A percentile compares a stretch with the other conserved stretches of the same genome.
Conservation (phyloP, 2,113 vertebrate genomes). For the Diadophis punctatus region DNA sequence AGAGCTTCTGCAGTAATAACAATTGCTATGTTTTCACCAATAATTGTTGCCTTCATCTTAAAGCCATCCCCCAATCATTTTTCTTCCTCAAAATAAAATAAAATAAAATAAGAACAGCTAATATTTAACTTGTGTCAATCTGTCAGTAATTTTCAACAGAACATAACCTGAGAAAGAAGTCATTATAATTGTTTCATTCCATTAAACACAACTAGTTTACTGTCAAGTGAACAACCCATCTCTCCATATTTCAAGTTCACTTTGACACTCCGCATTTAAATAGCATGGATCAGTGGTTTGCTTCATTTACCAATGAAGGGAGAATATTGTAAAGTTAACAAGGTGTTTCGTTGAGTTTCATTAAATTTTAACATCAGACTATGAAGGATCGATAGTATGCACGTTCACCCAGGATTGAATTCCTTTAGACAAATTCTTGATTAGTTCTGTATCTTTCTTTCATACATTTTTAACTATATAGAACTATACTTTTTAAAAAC, state of each 20-base stretch:
- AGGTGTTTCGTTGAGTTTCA: slow-evolving; percentile 73
- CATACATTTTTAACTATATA: background rate
- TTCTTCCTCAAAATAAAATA: slow-evolving; percentile 45
- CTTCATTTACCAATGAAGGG: slow-evolving; percentile 76
- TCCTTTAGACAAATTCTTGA: background rate
- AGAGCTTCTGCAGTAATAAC: background rate
- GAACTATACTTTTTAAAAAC: background rate
- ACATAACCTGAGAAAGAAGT: slow-evolving; percentile 77
- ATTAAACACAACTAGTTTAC: slow-evolving; percentile 79
- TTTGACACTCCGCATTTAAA: slow-evolving; percentile 74
- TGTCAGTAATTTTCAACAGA: slow-evolving; percentile 73
- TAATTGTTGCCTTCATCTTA: background rate
- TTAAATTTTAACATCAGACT: slow-evolving; percentile 59
- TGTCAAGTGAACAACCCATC: slow-evolving; percentile 72
- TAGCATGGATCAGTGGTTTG: slow-evolving; percentile 70
- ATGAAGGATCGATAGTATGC: slow-evolving; percentile 1
- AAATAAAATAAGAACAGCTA: slow-evolving; percentile 47
- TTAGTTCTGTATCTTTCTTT: background rate
- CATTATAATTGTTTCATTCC: slow-evolving; percentile 78
- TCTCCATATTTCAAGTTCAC: slow-evolving; percentile 68
- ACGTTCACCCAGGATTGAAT: background rate
- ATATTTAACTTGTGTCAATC: slow-evolving; percentile 69
- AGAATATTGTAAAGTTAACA: slow-evolving; percentile 74
- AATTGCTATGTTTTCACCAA: background rate
- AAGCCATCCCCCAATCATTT: background rate